Conservation (phyloP, 2,888 invertebrate genomes). For the Muschampia plurimacula region DNA sequence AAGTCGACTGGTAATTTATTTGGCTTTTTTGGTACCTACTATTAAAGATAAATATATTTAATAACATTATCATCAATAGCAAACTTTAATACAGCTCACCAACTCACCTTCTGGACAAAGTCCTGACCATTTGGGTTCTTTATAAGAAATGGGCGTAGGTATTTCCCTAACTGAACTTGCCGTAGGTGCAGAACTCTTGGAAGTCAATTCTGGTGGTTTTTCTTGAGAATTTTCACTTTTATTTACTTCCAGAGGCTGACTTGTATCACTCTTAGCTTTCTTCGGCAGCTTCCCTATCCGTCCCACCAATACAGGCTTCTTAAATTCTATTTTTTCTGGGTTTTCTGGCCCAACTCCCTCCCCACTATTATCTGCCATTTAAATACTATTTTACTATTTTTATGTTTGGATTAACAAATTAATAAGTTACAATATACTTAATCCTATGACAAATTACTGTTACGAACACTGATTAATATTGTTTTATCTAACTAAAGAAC, state of each 20-base stretch:
- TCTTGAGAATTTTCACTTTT: conserved; percentile 46
- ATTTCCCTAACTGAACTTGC: conserved; percentile 67
- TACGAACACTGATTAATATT: neutral
- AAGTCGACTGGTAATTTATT: too few species aligned
- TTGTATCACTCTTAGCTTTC: conserved; percentile 60
- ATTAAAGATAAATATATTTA: too few species aligned
- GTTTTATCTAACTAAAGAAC: neutral
- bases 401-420: neutral
- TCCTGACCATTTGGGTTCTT: conserved; percentile 94
- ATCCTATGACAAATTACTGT: neutral
- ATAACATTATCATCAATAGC: too few species aligned
- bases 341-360: conserved; percentile 21
- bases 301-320: conserved; percentile 83
- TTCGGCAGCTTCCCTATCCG: conserved; percentile 83
- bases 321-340: conserved; percentile 68
- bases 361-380: conserved; percentile 44
- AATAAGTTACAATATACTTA: neutral
- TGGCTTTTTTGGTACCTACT: too few species aligned
- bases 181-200: conserved; percentile 59
- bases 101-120: conserved; percentile 79
- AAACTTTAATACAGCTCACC: neutral
- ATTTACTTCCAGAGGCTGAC: conserved; percentile 51
- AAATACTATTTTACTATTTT: conserved; percentile 20
- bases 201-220: conserved; percentile 47
- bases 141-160: conserved; percentile 86